These are phyloP conservation scores for Tigriopus japonicus DNA, from an alignment of 1,140 invertebrate genomes.

Conservation along the genomic window DNA sequence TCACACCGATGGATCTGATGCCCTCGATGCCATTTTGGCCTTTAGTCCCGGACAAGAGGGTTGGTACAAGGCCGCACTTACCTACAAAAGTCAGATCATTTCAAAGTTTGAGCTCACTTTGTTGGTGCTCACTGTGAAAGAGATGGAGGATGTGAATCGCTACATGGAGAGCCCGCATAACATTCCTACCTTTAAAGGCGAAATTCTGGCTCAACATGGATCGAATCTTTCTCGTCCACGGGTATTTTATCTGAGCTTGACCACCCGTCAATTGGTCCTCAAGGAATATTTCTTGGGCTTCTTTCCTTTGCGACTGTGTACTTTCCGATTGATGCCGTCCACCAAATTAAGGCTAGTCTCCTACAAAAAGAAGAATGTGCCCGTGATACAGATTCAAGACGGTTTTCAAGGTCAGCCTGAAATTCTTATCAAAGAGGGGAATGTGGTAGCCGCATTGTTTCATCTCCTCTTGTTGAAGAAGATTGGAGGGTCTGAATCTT, in stretches of 20 bases:
- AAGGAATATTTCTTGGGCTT: constrained; percentile 82
- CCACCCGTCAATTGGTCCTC: constrained; percentile 66
- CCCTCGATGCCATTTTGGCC: neutral
- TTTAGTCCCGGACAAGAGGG: neutral
- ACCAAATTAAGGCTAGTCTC: constrained; percentile 44
- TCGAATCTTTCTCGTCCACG: no score
- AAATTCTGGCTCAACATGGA: no score
- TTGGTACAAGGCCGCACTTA: neutral
- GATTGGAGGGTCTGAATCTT: constrained; percentile 84
- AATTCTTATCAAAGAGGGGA: constrained; percentile 57
- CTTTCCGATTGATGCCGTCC: constrained; percentile 78
- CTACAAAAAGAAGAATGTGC: constrained; percentile 25
- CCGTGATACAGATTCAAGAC: constrained; percentile 61
- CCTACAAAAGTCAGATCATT: no score
- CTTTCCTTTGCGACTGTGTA: constrained; percentile 70
- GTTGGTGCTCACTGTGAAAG: no score
- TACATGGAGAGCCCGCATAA: no score
- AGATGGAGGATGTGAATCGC: no score
- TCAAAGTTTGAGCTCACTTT: no score
- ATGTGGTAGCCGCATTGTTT: constrained; percentile 78
- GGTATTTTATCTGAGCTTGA: constrained; percentile 26
- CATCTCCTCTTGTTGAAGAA: constrained; percentile 81
- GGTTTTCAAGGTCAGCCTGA: constrained; percentile 68
- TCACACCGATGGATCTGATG: neutral
- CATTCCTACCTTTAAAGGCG: no score